These are phyloP conservation scores for Okamejei kenojei DNA, from an alignment of 2,797 vertebrate genomes.

Conservation along the genomic window DNA sequence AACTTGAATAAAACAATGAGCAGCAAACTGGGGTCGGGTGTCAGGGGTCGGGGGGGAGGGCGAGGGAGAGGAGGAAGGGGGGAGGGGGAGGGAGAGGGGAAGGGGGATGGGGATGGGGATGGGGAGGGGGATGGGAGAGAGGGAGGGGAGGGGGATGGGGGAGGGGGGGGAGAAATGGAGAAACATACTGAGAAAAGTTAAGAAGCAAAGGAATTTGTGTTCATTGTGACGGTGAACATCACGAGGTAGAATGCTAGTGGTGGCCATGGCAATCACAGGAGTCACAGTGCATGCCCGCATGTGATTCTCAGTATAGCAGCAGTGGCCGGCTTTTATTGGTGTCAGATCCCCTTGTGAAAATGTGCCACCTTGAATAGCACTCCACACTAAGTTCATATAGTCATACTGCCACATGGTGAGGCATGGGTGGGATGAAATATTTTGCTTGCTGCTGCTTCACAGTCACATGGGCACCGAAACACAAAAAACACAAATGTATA, in stretches of 20 bases:
- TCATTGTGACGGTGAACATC: neutral
- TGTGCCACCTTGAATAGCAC: neutral
- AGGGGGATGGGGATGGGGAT: rapidly evolving
- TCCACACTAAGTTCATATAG: neutral
- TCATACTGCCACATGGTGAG: too few species aligned
- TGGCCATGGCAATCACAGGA: neutral
- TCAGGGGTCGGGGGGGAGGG: too few species aligned
- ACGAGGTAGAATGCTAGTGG: neutral
- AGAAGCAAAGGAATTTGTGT: neutral
- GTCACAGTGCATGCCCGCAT: too few species aligned
- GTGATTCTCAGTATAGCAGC: neutral
- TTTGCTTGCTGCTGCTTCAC: too few species aligned
- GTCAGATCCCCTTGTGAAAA: neutral
- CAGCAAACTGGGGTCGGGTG: neutral
- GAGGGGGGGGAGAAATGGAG: too few species aligned
- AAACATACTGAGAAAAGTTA: neutral
- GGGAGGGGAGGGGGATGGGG: too few species aligned
- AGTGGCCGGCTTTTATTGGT: neutral
- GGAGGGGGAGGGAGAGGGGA: too few species aligned
- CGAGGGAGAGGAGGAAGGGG: too few species aligned
- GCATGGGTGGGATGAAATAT: too few species aligned
- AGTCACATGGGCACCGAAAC: too few species aligned
- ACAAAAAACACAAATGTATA: too few species aligned
- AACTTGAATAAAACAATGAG: neutral
- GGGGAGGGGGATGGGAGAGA: too few species aligned